phyloP scores from a whole-genome alignment of 2,113 vertebrate genomes.

The Neoarius graeffei region DNA sequence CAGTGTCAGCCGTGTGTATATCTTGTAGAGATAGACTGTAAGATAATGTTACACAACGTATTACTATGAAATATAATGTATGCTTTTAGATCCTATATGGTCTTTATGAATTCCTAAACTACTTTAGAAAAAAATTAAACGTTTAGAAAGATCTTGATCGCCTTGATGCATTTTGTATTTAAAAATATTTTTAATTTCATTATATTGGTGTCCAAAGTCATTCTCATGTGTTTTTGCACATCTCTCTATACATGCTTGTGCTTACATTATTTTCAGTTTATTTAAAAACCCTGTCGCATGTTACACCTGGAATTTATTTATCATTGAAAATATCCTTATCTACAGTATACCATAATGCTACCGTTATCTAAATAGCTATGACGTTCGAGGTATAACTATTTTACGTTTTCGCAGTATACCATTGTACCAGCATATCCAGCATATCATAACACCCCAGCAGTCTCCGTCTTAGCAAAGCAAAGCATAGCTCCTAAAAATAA shows the following conservation, averaged over 20 bases:
- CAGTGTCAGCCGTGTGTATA: not conserved
- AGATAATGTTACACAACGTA: not conserved
- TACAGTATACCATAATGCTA: not conserved
- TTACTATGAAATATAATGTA: not conserved
- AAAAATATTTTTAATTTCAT: not conserved
- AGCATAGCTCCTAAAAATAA: slow-evolving; percentile 30
- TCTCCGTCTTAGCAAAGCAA: not conserved
- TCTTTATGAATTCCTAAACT: not conserved
- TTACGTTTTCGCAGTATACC: not conserved
- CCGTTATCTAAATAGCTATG: not conserved
- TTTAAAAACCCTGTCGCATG: not conserved
- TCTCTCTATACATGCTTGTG: not conserved
- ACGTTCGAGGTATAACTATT: not conserved
- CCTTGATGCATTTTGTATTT: not conserved
- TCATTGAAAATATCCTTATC: not conserved
- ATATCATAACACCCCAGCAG: not conserved
- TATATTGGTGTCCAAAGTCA: not conserved
- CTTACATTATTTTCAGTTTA: not conserved
- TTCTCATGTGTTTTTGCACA: not conserved
- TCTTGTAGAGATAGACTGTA: not conserved
- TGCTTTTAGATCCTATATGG: not conserved
- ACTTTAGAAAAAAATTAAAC: not conserved
- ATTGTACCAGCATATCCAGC: not conserved
- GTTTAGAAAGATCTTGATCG: not conserved
- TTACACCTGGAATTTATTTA: not conserved